Percentiles rank a stretch among this genome's conserved stretches.
Evolutionary conservation across 92 coral and sea anemone species (phyloP).

Genomic region (Actinernus sp.): DNA sequence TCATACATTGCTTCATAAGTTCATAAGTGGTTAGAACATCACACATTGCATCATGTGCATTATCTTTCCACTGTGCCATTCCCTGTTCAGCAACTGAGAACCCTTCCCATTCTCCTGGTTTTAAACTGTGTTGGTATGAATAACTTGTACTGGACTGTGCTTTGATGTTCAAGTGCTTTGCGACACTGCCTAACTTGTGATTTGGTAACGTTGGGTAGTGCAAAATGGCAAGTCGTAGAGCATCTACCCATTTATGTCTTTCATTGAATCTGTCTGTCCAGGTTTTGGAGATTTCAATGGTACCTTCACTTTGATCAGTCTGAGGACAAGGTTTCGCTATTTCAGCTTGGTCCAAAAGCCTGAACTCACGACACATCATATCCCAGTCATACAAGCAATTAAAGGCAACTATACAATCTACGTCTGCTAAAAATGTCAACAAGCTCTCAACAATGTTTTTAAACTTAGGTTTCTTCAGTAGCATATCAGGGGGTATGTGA

Average conservation of each 20-base stretch:
- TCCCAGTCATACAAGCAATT: constrained; percentile 55
- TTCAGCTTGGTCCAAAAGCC: not conserved
- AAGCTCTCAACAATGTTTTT: constrained; percentile 21
- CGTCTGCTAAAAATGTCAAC: constrained; percentile 31
- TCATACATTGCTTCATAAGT: constrained; percentile 20
- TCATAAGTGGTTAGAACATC: constrained; percentile 38
- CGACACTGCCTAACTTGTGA: constrained; percentile 2
- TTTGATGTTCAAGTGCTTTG: constrained; percentile 14
- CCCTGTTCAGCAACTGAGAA: constrained; percentile 5
- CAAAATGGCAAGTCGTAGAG: constrained; percentile 24
- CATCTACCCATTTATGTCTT: constrained; percentile 39
- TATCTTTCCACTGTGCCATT: constrained; percentile 18
- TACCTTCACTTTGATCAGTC: too few species aligned
- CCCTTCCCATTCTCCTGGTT: not conserved
- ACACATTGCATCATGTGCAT: constrained; percentile 44
- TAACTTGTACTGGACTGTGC: not conserved
- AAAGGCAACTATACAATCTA: constrained; percentile 28
- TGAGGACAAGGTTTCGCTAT: too few species aligned
- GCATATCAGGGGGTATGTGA: constrained; percentile 39
- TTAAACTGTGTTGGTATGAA: not conserved
- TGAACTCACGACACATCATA: constrained; percentile 31
- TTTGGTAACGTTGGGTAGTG: constrained; percentile 1
- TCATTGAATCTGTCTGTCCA: not conserved
- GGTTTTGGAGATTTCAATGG: not conserved
- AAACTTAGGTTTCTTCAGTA: constrained; percentile 26